Base-by-base conservation (phyloP, 2,797 vertebrate species). In the Enteromius trimaculatus region DNA sequence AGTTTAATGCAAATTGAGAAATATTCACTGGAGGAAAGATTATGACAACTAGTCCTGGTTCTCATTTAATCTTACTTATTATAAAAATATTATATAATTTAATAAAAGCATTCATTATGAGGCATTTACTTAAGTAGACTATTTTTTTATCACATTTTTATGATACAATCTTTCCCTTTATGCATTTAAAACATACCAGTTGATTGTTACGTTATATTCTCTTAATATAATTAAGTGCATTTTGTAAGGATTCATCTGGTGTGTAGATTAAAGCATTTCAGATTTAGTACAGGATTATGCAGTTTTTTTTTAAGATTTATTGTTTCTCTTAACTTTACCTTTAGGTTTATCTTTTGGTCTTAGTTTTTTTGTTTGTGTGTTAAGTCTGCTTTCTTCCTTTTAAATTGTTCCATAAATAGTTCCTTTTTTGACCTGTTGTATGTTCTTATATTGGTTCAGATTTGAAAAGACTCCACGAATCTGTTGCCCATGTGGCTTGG, bases 401-500 rank as follows among this genome's bases (percentile, higher is more conserved):
- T 26, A 14, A 66, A 37, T 17, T 11, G 3, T 60, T 66, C n/a
- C 21, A 53, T 31, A 31, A 42, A 31, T 55, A 4, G 1, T 4
- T 31, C 42, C 13, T 39, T 29, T 49, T n/a, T 74, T 81, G n/a
- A 82, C 60, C 17, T 14, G 29, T 44, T 82, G n/a, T 23, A 19
- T 72, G 55, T 65, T 65, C 16, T 2, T 13, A 29, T 51, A 29
- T 51, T 39, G n/a, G 60, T 75, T 29, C 17, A 82, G 17, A 49
- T 26, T 65, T 76, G n/a, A 75, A 37, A 76, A 29, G 17, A 66
- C 37, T 58, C 51, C n/a, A 29, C 66, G 11, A 76, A 65, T 58
- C 19, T 58, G 37, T 77, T 69, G 80, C 10, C 42, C 29, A 9
- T 82, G 17, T 31, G n/a, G 37, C 10, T 76, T 66, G 23, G 58